Percentiles rank a stretch among this genome's conserved stretches.
These are phyloP conservation scores for Edolisoma coerulescens DNA, from an alignment of 2,113 vertebrate species.

Conservation along the genomic window DNA sequence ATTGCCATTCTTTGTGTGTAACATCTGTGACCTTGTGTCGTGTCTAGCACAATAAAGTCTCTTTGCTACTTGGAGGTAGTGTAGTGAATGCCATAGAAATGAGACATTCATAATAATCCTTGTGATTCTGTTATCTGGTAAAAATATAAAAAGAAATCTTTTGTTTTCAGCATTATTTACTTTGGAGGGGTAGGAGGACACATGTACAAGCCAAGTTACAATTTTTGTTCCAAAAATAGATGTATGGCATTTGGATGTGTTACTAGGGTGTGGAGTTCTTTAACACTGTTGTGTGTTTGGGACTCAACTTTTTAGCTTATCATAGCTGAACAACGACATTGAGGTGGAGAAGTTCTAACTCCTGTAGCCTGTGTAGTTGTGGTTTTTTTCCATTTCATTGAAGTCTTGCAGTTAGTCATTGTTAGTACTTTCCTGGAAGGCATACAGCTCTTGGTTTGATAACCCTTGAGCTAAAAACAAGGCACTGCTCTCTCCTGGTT, in stretches of 20 bases:
- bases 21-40: neutral
- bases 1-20: neutral
- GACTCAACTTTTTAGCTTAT: neutral
- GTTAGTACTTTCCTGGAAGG: neutral
- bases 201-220: neutral
- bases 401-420: neutral
- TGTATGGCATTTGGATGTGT: neutral
- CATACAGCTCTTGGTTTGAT: neutral
- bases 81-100: neutral
- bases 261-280: neutral
- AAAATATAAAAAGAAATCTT: neutral
- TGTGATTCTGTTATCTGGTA: neutral
- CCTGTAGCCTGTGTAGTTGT: neutral
- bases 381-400: neutral
- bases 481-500: fast-evolving
- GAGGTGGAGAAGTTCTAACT: neutral
- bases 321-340: neutral
- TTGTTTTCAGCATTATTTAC: neutral
- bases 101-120: neutral
- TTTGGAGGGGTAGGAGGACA: neutral
- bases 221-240: neutral
- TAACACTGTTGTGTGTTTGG: neutral
- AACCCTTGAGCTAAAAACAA: neutral
- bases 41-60: neutral
- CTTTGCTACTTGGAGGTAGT: neutral